Percentiles rank a stretch among this genome's conserved stretches.
phyloP scores from a whole-genome alignment of 2,888 invertebrate genomes.

The Trissolcus japonicus region DNA sequence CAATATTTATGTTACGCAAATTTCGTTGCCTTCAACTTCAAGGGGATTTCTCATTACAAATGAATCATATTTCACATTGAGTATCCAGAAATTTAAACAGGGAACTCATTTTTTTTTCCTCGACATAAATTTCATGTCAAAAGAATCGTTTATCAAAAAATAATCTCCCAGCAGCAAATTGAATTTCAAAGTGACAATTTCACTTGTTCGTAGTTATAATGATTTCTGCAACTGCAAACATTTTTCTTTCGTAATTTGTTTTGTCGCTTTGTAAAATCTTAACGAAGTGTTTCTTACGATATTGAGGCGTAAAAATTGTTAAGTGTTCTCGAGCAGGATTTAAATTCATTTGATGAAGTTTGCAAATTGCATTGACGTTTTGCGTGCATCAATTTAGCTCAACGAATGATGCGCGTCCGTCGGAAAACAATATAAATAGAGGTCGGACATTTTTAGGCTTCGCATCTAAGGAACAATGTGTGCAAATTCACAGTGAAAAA shows the following conservation, averaged over 20 bases:
- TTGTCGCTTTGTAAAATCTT: no score
- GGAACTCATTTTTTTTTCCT: no score
- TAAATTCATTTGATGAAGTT: conserved; percentile 25
- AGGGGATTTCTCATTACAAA: no score
- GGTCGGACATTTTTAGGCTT: conserved; percentile 49
- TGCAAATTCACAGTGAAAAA: neutral
- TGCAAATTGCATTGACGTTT: conserved; percentile 38
- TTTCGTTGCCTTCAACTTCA: conserved; percentile 4
- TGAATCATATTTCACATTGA: no score
- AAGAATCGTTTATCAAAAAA: no score
- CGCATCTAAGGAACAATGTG: conserved; percentile 33
- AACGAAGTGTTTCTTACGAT: no score
- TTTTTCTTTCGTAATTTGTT: no score
- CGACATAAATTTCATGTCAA: no score
- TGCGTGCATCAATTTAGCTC: conserved; percentile 37
- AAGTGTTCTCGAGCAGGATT: conserved; percentile 12
- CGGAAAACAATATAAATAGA: conserved; percentile 47
- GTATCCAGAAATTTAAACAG: no score
- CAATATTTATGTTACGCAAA: conserved; percentile 28
- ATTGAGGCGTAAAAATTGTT: neutral
- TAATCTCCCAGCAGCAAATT: neutral
- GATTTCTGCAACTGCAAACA: neutral
- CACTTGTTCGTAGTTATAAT: neutral
- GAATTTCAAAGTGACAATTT: neutral
- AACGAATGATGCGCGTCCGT: conserved; percentile 33